Evolutionary conservation across 2,797 vertebrate species (phyloP).

Genomic region (Coregonus ussuriensis): DNA sequence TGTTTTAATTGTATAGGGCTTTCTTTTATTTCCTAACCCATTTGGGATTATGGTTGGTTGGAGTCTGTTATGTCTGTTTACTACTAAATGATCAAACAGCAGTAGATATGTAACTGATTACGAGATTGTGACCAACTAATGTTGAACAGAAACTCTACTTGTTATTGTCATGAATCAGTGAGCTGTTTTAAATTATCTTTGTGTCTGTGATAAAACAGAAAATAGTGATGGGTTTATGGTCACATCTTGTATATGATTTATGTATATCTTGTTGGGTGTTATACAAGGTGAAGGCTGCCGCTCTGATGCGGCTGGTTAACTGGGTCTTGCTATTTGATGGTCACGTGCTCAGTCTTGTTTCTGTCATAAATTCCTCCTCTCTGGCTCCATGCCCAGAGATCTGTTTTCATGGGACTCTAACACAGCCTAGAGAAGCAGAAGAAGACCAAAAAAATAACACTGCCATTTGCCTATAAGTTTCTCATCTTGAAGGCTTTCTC

Average conservation of each 20-base stretch:
- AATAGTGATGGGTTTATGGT: background rate
- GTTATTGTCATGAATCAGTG: background rate
- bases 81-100: too few species aligned
- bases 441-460: conserved; percentile 8
- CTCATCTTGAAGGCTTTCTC: conserved; percentile 4
- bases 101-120: background rate
- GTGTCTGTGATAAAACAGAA: background rate
- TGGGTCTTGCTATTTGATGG: background rate
- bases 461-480: background rate
- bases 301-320: background rate
- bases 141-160: background rate
- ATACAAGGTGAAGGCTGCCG: background rate
- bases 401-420: conserved; percentile 7
- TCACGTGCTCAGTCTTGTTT: conserved; percentile 22
- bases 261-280: background rate
- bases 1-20: background rate
- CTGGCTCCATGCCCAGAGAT: background rate
- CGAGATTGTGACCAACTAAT: background rate
- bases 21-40: background rate
- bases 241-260: background rate
- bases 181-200: background rate
- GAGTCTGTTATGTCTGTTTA: background rate
- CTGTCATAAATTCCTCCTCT: conserved; percentile 6
- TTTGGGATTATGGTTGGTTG: background rate
- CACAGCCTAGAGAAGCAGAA: conserved; percentile 11